A percentile compares a stretch with the other conserved stretches of the same genome.
Evolutionary conservation across 2,888 invertebrate genomes (phyloP).

Genomic region (Hirtodrosophila alboralis): DNA sequence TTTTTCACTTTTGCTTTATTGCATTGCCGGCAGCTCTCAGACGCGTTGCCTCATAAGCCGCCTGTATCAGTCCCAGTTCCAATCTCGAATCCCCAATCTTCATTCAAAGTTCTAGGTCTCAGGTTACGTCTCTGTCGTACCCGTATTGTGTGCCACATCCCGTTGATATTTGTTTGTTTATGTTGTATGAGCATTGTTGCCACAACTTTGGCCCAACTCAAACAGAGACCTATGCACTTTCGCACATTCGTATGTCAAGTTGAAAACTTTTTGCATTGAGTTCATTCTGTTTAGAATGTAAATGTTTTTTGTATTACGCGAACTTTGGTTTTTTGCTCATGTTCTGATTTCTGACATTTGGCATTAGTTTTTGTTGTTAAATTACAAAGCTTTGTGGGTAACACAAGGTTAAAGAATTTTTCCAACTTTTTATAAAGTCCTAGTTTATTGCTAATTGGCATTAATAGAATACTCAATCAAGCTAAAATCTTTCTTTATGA

Average conservation of each 20-base stretch:
- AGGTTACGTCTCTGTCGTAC: constrained; percentile 15
- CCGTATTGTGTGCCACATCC: constrained; percentile 41
- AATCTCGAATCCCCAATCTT: too few species aligned
- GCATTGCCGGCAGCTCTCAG: constrained; percentile 38
- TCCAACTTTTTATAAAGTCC: too few species aligned
- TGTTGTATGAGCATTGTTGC: constrained; percentile 72
- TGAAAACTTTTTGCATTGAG: constrained; percentile 56
- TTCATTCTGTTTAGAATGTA: constrained; percentile 62
- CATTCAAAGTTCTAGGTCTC: constrained; percentile 4
- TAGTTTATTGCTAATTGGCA: too few species aligned
- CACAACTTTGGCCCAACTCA: constrained; percentile 59
- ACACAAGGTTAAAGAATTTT: background rate
- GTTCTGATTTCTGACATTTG: constrained; percentile 17
- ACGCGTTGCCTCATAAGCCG: constrained; percentile 14
- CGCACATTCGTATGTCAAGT: constrained; percentile 32
- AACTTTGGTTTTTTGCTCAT: constrained; percentile 25
- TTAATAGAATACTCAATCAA: too few species aligned
- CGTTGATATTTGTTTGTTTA: constrained; percentile 72
- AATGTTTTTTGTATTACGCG: constrained; percentile 63
- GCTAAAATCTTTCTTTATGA: too few species aligned
- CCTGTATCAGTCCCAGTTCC: background rate
- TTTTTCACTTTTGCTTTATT: constrained; percentile 54
- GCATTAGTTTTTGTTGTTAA: constrained; percentile 20
- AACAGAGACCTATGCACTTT: constrained; percentile 27
- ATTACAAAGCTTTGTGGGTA: constrained; percentile 10